Evolutionary conservation across 1,140 invertebrate species (phyloP).

Genomic region (Parasteatoda tepidariorum): DNA sequence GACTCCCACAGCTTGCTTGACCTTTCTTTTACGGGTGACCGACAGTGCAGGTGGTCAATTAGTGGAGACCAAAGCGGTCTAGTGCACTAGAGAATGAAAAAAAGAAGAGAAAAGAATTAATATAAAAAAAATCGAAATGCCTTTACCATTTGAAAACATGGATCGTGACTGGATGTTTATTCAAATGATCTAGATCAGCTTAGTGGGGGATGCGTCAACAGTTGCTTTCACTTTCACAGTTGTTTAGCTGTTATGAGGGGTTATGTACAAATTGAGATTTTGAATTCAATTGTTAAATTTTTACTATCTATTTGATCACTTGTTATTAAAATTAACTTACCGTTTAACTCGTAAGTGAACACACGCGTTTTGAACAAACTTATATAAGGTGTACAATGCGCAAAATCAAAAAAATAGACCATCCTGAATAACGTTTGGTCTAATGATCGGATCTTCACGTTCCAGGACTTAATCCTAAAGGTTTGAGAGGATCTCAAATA

Average conservation of each 20-base stretch:
- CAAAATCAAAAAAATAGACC: too few relatives aligned
- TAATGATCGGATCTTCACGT: too few relatives aligned
- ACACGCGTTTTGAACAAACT: too few relatives aligned
- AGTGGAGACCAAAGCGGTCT: neutral
- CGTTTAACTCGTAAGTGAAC: too few relatives aligned
- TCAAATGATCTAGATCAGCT: slow-evolving; percentile 13
- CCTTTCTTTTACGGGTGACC: neutral
- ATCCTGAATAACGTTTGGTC: too few relatives aligned
- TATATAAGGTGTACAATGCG: too few relatives aligned
- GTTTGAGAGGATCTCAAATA: too few relatives aligned
- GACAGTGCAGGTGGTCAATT: slow-evolving; percentile 18
- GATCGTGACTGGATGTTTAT: slow-evolving; percentile 19
- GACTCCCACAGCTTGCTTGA: neutral
- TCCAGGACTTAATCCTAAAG: too few relatives aligned
- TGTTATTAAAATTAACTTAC: too few relatives aligned
- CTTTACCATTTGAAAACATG: too few relatives aligned
- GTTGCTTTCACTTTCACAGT: neutral
- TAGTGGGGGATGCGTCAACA: neutral
- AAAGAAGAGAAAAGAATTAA: neutral
- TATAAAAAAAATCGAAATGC: too few relatives aligned
- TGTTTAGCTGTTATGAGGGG: neutral
- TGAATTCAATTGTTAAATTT: neutral
- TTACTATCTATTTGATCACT: too few relatives aligned
- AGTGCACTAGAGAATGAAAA: neutral
- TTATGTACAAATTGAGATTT: neutral